phyloP scores from a whole-genome alignment of 2,888 invertebrate species.

The Meteorus colon region DNA sequence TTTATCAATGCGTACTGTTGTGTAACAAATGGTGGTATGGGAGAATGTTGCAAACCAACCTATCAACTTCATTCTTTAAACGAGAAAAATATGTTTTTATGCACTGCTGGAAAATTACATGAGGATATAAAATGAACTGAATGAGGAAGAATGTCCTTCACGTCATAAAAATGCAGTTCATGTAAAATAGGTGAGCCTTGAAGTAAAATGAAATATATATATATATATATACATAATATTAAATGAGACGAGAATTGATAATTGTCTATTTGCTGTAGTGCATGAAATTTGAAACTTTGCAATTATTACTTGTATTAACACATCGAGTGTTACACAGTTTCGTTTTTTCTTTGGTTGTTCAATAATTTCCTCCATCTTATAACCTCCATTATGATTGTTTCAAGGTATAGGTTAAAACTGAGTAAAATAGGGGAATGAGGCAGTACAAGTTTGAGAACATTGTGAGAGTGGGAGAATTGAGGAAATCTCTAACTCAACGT shows the following conservation, averaged over 20 bases:
- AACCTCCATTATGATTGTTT: conserved; percentile 64
- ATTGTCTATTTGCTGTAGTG: too few relatives aligned
- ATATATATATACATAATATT: too few relatives aligned
- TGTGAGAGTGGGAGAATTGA: conserved; percentile 45
- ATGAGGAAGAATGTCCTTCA: too few relatives aligned
- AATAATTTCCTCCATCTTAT: conserved; percentile 51
- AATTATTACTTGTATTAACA: conserved; percentile 22
- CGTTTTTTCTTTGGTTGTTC: conserved; percentile 38
- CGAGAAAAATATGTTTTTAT: neutral
- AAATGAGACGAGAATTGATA: too few relatives aligned
- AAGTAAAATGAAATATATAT: too few relatives aligned
- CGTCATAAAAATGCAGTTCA: too few relatives aligned
- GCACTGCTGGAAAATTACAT: neutral
- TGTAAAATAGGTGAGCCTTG: too few relatives aligned
- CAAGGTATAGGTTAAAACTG: conserved; percentile 45
- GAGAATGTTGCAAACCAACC: neutral
- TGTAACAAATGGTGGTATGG: neutral
- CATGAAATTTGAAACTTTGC: neutral
- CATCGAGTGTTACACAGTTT: neutral
- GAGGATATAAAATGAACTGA: neutral
- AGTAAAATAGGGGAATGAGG: conserved; percentile 31
- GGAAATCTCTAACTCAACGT: conserved; percentile 62
- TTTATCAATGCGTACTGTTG: neutral
- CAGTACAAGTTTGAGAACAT: conserved; percentile 39
- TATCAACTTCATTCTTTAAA: neutral